A percentile compares a stretch with the other conserved stretches of the same genome.
These are phyloP conservation scores for Heterochromis multidens DNA, from an alignment of 2,113 vertebrate genomes.

Conservation along the genomic window DNA sequence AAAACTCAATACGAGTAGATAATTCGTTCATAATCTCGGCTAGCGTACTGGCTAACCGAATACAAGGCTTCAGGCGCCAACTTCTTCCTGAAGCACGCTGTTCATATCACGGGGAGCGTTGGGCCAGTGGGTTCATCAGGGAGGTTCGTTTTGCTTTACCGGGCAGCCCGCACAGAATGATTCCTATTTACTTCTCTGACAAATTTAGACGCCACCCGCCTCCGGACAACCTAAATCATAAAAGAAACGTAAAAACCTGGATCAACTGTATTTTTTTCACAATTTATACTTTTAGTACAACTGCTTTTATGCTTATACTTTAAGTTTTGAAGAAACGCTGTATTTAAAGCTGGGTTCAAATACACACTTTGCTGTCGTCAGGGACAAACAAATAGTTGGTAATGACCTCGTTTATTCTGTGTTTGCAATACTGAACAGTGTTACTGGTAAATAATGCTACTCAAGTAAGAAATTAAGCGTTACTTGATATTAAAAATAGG, in stretches of 20 bases:
- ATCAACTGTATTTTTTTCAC: neutral
- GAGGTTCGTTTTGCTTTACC: constrained; percentile 28
- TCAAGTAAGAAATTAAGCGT: neutral
- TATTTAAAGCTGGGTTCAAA: neutral
- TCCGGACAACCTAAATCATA: neutral
- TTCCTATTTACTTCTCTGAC: accelerated
- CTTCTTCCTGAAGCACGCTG: constrained; percentile 73
- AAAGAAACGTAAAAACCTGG: neutral
- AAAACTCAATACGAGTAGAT: neutral
- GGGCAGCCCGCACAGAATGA: neutral
- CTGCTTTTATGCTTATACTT: neutral
- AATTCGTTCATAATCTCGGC: constrained; percentile 20
- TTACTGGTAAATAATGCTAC: neutral
- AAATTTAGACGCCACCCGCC: neutral
- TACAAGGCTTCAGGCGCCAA: constrained; percentile 64
- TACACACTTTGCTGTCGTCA: neutral
- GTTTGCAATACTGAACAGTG: neutral
- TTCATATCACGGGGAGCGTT: constrained; percentile 4
- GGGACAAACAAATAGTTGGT: neutral
- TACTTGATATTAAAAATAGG: neutral
- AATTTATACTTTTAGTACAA: neutral
- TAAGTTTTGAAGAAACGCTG: neutral
- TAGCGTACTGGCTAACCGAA: constrained; percentile 43
- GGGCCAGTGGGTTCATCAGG: neutral
- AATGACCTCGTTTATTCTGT: neutral